A percentile compares a stretch with the other conserved stretches of the same genome.
These are phyloP conservation scores for Anodontia alba DNA, from an alignment of 2,888 invertebrate genomes.

Conservation along the genomic window DNA sequence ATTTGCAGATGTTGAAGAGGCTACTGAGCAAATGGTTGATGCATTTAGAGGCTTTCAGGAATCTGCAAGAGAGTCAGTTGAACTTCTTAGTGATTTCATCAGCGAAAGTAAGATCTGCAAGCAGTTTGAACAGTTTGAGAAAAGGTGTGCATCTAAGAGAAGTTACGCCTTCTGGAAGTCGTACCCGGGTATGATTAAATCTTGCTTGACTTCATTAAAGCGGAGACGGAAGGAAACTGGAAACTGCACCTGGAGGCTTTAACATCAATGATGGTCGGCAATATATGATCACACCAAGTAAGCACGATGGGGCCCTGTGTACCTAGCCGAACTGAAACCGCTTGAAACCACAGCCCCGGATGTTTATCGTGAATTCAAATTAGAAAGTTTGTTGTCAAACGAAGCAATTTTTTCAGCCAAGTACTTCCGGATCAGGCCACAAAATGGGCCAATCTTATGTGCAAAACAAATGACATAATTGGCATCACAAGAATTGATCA, in stretches of 20 bases:
- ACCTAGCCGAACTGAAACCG: neutral
- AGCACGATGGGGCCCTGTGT: conserved; percentile 54
- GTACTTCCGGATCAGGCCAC: conserved; percentile 48
- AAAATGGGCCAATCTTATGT: conserved; percentile 44
- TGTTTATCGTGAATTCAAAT: conserved; percentile 37
- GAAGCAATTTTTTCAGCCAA: conserved; percentile 42
- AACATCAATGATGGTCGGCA: conserved; percentile 42
- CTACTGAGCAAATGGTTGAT: neutral
- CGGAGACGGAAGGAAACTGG: conserved; percentile 50
- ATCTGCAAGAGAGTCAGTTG: neutral
- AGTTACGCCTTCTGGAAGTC: conserved; percentile 28
- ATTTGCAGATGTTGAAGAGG: neutral
- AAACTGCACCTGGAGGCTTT: conserved; percentile 42
- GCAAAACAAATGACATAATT: conserved; percentile 43
- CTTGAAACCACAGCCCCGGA: conserved; percentile 32
- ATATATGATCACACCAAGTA: conserved; percentile 52
- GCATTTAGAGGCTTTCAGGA: neutral
- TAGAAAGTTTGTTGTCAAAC: conserved; percentile 46
- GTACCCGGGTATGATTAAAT: neutral
- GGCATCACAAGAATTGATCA: conserved; percentile 46
- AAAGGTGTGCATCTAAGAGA: neutral
- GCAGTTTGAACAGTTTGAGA: conserved; percentile 13
- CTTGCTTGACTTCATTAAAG: conserved; percentile 39
- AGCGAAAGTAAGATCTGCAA: neutral
- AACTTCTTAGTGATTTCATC: neutral